Evolutionary conservation across 2,888 invertebrate species (phyloP), one percentile per base, ranked within the genome.

Genomic region (Tanaodytes sp.): DNA sequence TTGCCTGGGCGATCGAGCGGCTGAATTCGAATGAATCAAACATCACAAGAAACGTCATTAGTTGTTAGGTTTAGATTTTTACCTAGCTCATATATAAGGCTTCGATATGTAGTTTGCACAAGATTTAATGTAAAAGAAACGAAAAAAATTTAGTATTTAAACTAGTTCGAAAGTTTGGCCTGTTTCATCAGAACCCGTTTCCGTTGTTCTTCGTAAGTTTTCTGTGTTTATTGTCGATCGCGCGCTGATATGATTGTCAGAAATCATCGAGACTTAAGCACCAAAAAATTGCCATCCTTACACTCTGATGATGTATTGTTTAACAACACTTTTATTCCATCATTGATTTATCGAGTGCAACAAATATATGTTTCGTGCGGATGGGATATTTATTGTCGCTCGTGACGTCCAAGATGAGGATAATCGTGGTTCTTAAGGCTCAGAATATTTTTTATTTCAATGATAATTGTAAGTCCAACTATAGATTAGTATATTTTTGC

Each of bases 1-100:
- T 66, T 48, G 54, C 19, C 45, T 14, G 27, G 59, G 39, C 39
- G 18, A 55, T 40, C 18, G 58, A 58, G 61, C 64, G 57, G 61
- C 61, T 68, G 42, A 39, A 42, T 49, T 64, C 30, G 20, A 40
- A 48, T 43, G 51, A 54, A 30, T 58, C 27, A 5, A 63, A 54
- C 45, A 43, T 65, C 30, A 51, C 55, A 54, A 59, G 51, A 45
- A 52, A 64, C 42, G 23, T 54, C 31, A 73, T 78, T 79, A 79
- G 78, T 75, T 75, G 77, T 76, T 80, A 80, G 81, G 75, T 51
- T 74, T 81, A 82, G 82, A 80, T 78, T 81, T 75, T 73, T 74
- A 75, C 75, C 61, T 77, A 77, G 75, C 71, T 74, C 61, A 72
- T 77, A 6, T 27, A 23, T 67, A 67, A 80, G 80, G 76, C 75